phyloP scores from a whole-genome alignment of 2,113 vertebrate genomes.

The Elanus axillaris region DNA sequence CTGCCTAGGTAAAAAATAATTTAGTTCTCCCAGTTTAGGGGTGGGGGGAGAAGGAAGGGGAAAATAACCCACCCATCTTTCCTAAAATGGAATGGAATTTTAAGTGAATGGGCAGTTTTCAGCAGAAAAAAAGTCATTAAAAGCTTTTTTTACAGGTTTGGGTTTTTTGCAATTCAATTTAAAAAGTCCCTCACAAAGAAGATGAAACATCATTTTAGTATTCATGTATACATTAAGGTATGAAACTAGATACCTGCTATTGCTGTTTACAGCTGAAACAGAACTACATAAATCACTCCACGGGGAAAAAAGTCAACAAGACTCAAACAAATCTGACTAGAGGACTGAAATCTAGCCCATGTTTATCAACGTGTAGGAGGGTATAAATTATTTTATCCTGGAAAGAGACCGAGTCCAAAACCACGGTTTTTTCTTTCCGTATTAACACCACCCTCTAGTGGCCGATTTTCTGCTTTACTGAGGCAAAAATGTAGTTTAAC shows the following conservation, averaged over 20 bases:
- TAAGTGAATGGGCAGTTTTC: not conserved
- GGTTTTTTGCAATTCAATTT: not conserved
- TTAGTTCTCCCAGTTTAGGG: not conserved
- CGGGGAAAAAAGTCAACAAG: not conserved
- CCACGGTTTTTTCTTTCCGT: not conserved
- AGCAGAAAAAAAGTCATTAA: not conserved
- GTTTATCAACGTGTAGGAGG: not conserved
- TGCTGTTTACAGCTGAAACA: constrained; percentile 14
- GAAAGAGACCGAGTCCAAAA: not conserved
- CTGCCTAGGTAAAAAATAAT: not conserved
- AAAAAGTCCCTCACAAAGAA: not conserved
- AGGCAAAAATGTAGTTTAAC: not conserved
- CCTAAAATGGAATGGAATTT: not conserved
- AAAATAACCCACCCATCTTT: not conserved
- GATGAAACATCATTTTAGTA: not conserved
- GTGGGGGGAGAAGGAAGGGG: not conserved
- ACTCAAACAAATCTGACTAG: not conserved
- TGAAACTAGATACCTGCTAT: not conserved
- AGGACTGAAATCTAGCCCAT: not conserved
- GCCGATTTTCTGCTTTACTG: not conserved
- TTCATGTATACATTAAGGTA: not conserved
- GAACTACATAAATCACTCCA: not conserved
- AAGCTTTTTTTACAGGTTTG: not conserved
- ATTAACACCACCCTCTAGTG: constrained; percentile 49
- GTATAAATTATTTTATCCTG: not conserved